Percentiles rank a stretch among this genome's conserved stretches.
phyloP scores from a whole-genome alignment of 2,888 invertebrate genomes.

The Ectropis crepuscularia region DNA sequence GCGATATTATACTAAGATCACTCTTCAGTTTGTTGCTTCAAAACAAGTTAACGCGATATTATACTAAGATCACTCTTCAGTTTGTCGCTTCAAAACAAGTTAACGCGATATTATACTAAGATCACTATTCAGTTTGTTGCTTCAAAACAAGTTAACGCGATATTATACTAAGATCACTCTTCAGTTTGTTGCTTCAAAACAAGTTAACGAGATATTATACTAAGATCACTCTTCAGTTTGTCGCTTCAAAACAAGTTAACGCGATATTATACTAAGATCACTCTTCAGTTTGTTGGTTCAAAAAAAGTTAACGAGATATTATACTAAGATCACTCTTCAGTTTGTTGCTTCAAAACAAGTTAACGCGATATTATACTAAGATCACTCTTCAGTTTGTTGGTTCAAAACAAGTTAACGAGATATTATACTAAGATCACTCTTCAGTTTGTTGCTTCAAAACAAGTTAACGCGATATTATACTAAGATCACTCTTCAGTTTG shows the following conservation, averaged over 20 bases:
- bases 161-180: background rate
- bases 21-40: background rate
- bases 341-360: background rate
- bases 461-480: background rate
- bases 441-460: background rate
- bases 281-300: background rate
- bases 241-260: background rate
- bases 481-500: background rate
- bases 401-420: background rate
- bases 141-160: background rate
- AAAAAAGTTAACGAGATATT: background rate
- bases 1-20: background rate
- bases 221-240: background rate
- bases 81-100: background rate
- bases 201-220: background rate
- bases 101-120: background rate
- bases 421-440: background rate
- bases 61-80: background rate
- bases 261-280: background rate
- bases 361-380: background rate
- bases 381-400: background rate
- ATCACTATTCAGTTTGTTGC: background rate
- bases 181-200: background rate
- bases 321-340: background rate
- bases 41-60: background rate